Evolutionary conservation across 2,888 invertebrate species (phyloP), one percentile per base, ranked within the genome.

Genomic region (Salpingus planirostris): DNA sequence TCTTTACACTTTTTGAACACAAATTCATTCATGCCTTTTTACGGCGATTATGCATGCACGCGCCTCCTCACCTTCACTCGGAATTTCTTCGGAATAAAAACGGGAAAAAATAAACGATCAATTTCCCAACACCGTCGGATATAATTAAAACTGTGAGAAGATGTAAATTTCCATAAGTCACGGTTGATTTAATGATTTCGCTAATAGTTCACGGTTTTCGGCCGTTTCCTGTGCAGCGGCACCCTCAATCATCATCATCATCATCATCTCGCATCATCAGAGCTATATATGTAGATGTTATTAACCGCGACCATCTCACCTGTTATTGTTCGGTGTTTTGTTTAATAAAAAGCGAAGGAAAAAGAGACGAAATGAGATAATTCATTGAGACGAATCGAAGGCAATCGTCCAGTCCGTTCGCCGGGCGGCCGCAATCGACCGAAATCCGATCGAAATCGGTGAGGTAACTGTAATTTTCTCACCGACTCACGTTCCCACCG

Each of bases 341-440:
- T 31, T 35, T 24, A 39, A 24, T 35, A 37, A 37, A 41, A 34
- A 29, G 18, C 15, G 24, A 31, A 12, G 31, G 38, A 45, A 46
- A 41, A 42, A 34, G 33, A 40, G 42, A 41, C 38, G 34, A 46
- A 49, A 45, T 38, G 40, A 46, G 42, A 48, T 52, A 47, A 50
- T 52, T 50, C 44, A 44, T 47, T 44, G 49, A 40, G 36, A 46
- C 49, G 49, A 47, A 50, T 49, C 43, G 36, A 36, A 33, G 33
- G 29, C 39, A 41, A 37, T 26, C 24, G 42, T 13, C 33, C 40
- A 33, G 29, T 11, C 12, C 15, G 13, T 27, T 27, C 29, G 34
- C 27, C 37, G 36, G 32, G 26, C 25, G 22, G n/a, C n/a, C n/a
- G n/a, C n/a, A n/a, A n/a, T n/a, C n/a, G 21, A 11, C 21, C 13